A percentile compares a stretch with the other conserved stretches of the same genome.
Conservation (phyloP, 2,113 vertebrate species). For the Caranx ignobilis region DNA sequence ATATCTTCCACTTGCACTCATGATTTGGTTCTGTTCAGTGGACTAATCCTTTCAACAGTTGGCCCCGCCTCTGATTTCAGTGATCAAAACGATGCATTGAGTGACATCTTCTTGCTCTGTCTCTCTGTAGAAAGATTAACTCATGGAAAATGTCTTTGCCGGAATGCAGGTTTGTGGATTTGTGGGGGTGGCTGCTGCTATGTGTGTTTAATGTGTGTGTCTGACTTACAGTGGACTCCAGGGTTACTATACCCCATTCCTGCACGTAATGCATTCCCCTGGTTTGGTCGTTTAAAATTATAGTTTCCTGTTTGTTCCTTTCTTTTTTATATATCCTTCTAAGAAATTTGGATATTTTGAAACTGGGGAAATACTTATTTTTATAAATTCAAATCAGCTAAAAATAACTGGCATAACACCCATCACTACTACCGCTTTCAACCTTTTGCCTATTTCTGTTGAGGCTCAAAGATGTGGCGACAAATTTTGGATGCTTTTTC, state of each 20-base stretch:
- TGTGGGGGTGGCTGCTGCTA: conserved; percentile 46
- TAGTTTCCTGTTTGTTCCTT: conserved; percentile 35
- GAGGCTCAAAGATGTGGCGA: not conserved
- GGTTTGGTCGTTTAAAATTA: conserved; percentile 34
- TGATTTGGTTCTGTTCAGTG: conserved; percentile 65
- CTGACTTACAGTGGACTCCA: conserved; percentile 14
- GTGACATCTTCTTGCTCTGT: conserved; percentile 42
- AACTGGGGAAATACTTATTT: conserved; percentile 21
- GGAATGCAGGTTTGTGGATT: conserved; percentile 68
- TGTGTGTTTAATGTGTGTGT: conserved; percentile 43
- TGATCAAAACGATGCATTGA: conserved; percentile 64
- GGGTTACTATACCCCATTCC: conserved; percentile 40
- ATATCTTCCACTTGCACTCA: conserved; percentile 75
- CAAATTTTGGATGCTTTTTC: not conserved
- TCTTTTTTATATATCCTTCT: not conserved
- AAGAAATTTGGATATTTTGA: conserved; percentile 30
- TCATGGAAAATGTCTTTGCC: conserved; percentile 76
- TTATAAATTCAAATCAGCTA: not conserved
- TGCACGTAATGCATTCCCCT: conserved; percentile 37
- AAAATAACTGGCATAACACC: conserved; percentile 11
- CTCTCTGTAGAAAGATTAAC: conserved; percentile 66
- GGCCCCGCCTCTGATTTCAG: conserved; percentile 50
- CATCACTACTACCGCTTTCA: conserved; percentile 13
- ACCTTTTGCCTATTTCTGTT: conserved; percentile 8
- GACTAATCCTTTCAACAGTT: conserved; percentile 60